Base-by-base conservation (phyloP, 1,140 invertebrate genomes). In the Aporrectodea caliginosa region DNA sequence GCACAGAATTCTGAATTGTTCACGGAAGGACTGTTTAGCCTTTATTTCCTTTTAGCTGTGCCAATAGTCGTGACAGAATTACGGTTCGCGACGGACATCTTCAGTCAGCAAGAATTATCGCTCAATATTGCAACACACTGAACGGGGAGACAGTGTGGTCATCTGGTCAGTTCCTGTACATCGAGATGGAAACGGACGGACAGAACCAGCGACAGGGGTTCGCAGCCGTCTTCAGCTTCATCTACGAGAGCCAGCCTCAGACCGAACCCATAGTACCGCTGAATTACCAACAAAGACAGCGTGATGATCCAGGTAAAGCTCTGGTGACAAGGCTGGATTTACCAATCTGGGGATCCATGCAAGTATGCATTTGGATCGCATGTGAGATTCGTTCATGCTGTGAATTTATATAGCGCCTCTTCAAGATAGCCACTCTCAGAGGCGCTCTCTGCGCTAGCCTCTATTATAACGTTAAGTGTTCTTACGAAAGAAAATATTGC, bases 171-270 rank as follows among this genome's bases (percentile, higher is more conserved):
- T 91, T 94, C 84, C 90, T 95, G 31, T 91, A 92, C 83, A 90
- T 95, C 32, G 93, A 94, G 85, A 95, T 95, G 84, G 91, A 93
- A 68, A 92, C 93, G n/a, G 93, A 93, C 85, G 94, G 93, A 0
- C 92, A 94, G 83, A 91, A 90, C 83, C 94, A 93, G 0, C 93
- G 93, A 33, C 93, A 94, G 84, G 94, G 94, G 69, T 95, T 96
- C 88, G 93, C 93, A 85, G 94, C 93, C 35, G 92, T 90, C 84
- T 95, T 92, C 86, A 91, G 93, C 84, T 95, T 95, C 86, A 35
- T 16, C 68, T 35, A 32, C 1, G 68, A 78, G 27, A 14, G 70
- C 14, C 31, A 27, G 14, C 31, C 70, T 2, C 2, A 22, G 43
- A 58, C 43, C 6, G 43, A 58, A 22, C 43, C 43, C 43, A 22